Conservation (phyloP, 1,140 invertebrate species). For the Paracyclopina nana region DNA sequence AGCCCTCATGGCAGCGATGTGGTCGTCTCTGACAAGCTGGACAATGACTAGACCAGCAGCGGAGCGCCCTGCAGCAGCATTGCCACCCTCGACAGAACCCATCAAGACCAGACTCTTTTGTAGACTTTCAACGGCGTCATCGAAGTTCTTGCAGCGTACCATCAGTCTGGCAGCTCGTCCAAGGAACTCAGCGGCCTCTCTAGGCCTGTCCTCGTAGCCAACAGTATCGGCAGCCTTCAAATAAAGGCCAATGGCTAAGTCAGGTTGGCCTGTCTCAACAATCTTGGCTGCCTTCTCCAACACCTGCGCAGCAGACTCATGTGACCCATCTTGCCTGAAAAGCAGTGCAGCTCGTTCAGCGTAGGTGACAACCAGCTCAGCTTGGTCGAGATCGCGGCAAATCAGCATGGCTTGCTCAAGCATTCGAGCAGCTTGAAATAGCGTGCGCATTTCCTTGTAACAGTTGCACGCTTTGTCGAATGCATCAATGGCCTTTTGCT, state of each 20-base stretch:
- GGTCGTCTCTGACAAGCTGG: constrained; percentile 5
- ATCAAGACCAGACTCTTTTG: not conserved
- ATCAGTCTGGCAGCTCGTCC: not conserved
- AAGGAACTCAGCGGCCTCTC: constrained; percentile 1
- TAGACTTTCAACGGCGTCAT: not conserved
- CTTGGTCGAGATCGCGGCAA: not conserved
- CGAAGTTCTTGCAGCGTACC: not conserved
- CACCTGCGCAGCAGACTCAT: constrained; percentile 7
- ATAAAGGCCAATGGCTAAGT: constrained; percentile 5
- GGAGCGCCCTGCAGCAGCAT: not conserved
- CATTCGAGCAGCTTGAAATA: constrained; percentile 1
- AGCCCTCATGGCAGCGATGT: not conserved
- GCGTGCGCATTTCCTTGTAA: not conserved
- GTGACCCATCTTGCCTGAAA: constrained; percentile 1
- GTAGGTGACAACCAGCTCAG: not conserved
- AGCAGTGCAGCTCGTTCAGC: constrained; percentile 6
- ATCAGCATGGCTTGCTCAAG: not conserved
- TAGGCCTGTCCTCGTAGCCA: not conserved
- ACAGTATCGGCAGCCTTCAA: constrained; percentile 9
- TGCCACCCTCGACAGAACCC: not conserved
- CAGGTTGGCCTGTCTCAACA: not conserved
- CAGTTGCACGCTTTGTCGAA: not conserved
- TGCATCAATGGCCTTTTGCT: not conserved
- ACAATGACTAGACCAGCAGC: not conserved
- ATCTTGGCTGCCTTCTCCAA: constrained; percentile 11